Base-by-base conservation (phyloP, 53 echinoderm and acorn worm genomes). In the Antedon mediterranea region DNA sequence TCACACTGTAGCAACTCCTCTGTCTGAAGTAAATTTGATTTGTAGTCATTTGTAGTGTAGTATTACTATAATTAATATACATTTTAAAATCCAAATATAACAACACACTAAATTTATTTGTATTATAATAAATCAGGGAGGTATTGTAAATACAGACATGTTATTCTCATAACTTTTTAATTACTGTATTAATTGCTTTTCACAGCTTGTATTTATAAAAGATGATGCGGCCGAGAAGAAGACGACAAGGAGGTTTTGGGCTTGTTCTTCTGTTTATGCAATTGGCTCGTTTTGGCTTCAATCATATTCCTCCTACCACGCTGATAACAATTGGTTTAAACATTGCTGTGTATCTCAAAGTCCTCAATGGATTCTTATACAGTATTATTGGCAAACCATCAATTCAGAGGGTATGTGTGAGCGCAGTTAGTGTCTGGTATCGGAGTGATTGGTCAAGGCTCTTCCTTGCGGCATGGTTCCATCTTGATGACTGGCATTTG, bases 401-500 rank as follows among this genome's bases (percentile, higher is more conserved):
- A 9, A 87, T 94, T 72, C 43, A 31, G n/a, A 89, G 87, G 76
- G 81, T 94, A 30, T 94, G 94, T 33, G 90, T 91, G n/a, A 94
- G 94, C 73, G 78, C 94, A 30, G 84, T 80, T 76, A 76, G 76
- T 18, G 91, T 94, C 5, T 91, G 91, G 87, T 89, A 95, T 82
- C 82, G 84, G 43, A 77, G 85, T 4, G 95, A 95, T 74, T 95
- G 95, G 95, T 71, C 89, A 23, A 79, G 95, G 29, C 87, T 95
- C 28, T 82, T 86, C 43, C 43, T 88, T 20, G 95, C 95, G 0
- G 91, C 89, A 5, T 95, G 95, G 95, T 95, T 95, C 34, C 95
- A 95, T 75, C 81, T 89, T 28, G 91, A 91, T 71, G 95, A 95
- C 33, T 89, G 87, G 89, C 95, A 95, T 78, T 86, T 95, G 26